These are phyloP conservation scores for Myotis daubentonii DNA, from an alignment of 2,797 vertebrate species.

Conservation along the genomic window DNA sequence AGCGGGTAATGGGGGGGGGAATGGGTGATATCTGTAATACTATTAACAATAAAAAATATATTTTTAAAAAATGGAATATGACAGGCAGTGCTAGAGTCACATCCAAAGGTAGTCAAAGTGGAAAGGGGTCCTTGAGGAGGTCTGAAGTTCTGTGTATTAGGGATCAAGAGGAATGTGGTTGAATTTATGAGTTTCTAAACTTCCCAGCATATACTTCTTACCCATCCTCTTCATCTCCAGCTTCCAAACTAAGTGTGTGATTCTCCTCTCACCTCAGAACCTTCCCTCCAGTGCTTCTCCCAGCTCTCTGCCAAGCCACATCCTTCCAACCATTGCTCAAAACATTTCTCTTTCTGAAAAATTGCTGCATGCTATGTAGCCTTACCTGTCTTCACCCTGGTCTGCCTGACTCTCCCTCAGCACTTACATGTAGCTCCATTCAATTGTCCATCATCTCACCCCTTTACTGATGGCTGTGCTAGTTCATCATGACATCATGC, in stretches of 20 bases:
- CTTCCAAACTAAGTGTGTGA: not conserved
- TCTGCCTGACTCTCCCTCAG: not conserved
- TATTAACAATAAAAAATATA: not conserved
- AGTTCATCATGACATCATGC: not conserved
- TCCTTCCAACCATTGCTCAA: not conserved
- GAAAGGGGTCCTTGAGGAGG: not conserved
- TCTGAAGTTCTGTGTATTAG: not conserved
- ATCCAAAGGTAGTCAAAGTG: not conserved
- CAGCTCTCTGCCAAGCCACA: not conserved
- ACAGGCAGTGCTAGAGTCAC: not conserved
- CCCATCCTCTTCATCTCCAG: not conserved
- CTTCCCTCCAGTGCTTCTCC: not conserved
- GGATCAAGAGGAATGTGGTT: not conserved
- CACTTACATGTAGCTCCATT: not conserved
- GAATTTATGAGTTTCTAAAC: not conserved
- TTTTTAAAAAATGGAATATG: not conserved
- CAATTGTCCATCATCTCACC: not conserved
- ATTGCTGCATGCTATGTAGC: accelerated
- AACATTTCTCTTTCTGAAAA: not conserved
- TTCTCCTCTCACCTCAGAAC: not conserved
- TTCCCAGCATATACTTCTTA: not conserved
- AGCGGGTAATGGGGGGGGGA: too few species aligned
- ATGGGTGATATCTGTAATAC: too few species aligned
- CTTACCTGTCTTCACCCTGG: not conserved
- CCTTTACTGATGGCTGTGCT: not conserved